Evolutionary conservation across 2,888 invertebrate species (phyloP).

Genomic region (Ischnura elegans): DNA sequence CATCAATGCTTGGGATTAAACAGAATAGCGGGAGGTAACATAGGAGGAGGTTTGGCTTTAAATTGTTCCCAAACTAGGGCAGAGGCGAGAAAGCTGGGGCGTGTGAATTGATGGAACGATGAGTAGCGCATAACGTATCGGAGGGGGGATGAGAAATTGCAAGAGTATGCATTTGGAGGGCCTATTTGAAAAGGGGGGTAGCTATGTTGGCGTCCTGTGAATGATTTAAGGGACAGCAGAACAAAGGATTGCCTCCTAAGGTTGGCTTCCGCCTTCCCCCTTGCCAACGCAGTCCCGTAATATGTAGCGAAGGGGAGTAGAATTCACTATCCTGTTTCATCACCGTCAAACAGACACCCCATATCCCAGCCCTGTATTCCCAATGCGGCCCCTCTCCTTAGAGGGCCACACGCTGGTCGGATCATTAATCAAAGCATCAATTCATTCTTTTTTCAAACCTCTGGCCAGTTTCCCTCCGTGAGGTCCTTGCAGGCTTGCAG

Average conservation of each 20-base stretch:
- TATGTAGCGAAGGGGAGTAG: neutral
- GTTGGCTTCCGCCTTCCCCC: constrained; percentile 22
- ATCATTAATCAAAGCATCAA: constrained; percentile 33
- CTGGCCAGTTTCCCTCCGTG: neutral
- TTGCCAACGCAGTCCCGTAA: neutral
- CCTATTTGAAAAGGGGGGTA: neutral
- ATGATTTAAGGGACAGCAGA: constrained; percentile 35
- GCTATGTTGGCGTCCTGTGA: neutral
- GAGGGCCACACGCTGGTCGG: neutral
- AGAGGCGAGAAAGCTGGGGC: neutral
- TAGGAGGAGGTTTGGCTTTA: neutral
- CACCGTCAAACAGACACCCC: neutral
- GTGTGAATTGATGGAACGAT: neutral
- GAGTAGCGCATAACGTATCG: neutral
- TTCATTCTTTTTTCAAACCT: neutral
- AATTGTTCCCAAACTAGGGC: neutral
- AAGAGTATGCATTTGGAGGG: neutral
- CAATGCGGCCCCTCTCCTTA: neutral
- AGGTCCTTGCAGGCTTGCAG: neutral
- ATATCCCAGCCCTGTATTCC: neutral
- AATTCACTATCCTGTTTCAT: constrained; percentile 32
- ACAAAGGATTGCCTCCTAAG: constrained; percentile 25
- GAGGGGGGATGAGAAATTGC: neutral
- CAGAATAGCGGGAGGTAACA: neutral
- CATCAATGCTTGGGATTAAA: neutral